Evolutionary conservation across 2,113 vertebrate genomes (phyloP).

Genomic region (Craseonycteris thonglongyai): DNA sequence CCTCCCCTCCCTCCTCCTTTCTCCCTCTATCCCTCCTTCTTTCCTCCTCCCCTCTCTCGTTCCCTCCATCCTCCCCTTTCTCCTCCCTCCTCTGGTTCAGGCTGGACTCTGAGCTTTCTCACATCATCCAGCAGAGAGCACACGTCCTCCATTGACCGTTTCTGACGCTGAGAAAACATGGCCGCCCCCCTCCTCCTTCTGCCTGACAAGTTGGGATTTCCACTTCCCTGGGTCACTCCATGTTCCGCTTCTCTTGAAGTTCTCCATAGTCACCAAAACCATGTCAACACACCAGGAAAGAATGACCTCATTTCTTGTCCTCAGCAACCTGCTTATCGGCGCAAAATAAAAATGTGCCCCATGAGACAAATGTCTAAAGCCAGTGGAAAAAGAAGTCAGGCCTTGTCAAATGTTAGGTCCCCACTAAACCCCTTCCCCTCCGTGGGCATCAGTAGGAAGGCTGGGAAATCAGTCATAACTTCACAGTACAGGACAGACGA

Average conservation of each 20-base stretch:
- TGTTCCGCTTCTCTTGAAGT: not conserved
- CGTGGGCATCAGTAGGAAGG: slow-evolving; percentile 26
- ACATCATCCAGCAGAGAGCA: slow-evolving; percentile 53
- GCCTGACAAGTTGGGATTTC: too few relatives aligned
- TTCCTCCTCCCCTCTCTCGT: too few relatives aligned
- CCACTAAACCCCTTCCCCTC: slow-evolving; percentile 47
- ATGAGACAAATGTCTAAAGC: not conserved
- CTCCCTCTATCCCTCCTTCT: too few relatives aligned
- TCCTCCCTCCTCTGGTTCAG: too few relatives aligned
- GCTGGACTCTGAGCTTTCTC: too few relatives aligned
- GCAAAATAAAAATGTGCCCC: not conserved
- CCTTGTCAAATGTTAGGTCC: slow-evolving; percentile 8
- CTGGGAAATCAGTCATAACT: not conserved
- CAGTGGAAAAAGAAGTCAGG: slow-evolving; percentile 11
- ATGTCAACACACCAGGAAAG: not conserved
- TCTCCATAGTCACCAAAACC: accelerated
- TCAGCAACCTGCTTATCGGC: not conserved
- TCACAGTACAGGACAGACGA: slow-evolving; percentile 42
- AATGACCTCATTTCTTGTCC: not conserved
- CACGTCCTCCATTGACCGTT: not conserved
- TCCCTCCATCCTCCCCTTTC: too few relatives aligned
- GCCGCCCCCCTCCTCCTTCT: not conserved
- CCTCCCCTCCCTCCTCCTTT: too few relatives aligned
- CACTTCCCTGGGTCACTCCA: not conserved
- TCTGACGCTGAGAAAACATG: not conserved